These are phyloP conservation scores for Onthophagus taurus DNA, from an alignment of 1,140 invertebrate species.

Conservation along the genomic window DNA sequence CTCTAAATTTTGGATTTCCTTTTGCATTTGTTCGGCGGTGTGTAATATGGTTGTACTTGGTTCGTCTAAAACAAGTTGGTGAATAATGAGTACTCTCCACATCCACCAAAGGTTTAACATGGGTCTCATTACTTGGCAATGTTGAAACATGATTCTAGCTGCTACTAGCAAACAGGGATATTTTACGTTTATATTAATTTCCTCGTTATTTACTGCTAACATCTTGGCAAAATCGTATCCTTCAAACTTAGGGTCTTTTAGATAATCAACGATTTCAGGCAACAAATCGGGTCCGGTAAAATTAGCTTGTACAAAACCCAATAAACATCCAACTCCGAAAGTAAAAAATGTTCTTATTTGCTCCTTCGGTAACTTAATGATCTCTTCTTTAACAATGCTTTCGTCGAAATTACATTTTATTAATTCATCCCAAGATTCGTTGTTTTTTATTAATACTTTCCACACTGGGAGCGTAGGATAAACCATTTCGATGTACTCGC, in stretches of 20 bases:
- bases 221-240: constrained; percentile 37
- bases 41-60: constrained; percentile 53
- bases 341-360: constrained; percentile 21
- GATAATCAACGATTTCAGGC: constrained; percentile 37
- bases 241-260: constrained; percentile 38
- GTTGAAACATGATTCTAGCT: constrained; percentile 53
- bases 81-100: constrained; percentile 57
- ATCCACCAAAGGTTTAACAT: constrained; percentile 57
- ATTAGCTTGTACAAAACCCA: constrained; percentile 70
- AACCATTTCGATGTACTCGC: constrained; percentile 3
- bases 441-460: constrained; percentile 7
- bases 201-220: constrained; percentile 48
- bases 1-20: constrained; percentile 35
- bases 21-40: constrained; percentile 48
- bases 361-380: constrained; percentile 12
- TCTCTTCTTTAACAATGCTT: constrained; percentile 1
- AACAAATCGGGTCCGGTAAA: constrained; percentile 60
- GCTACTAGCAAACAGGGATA: constrained; percentile 56
- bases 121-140: constrained; percentile 27
- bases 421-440: constrained; percentile 10
- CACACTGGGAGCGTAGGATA: constrained; percentile 1
- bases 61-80: constrained; percentile 68
- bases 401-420: constrained; percentile 10
- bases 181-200: constrained; percentile 54
- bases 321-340: constrained; percentile 50